Base-by-base conservation (phyloP, 2,888 invertebrate genomes). In the Sarcophaga carnaria region DNA sequence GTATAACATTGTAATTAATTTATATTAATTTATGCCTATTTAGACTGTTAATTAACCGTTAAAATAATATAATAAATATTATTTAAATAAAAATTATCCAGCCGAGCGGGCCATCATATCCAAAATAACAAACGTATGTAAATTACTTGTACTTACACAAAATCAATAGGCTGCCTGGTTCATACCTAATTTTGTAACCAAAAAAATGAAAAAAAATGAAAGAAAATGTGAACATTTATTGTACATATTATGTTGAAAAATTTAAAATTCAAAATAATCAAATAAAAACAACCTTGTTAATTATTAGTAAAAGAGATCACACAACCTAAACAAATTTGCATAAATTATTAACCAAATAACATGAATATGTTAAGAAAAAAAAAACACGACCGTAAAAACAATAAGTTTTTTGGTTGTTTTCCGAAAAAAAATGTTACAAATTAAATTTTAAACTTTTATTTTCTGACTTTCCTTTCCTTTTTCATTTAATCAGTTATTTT, bases 41-140 rank as follows among this genome's bases (percentile, higher is more conserved):
- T 87, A 82, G 76, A 66, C 84, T 86, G 86, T 87, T 88, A 87
- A 88, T 88, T 87, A 88, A 85, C 69, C 78, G 78, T 83, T 87
- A 82, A 85, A 80, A 81, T 87, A 83, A 76, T 70, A 10, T 71
- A 81, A 77, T 86, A 87, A 85, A 77, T 74, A 80, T 78, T 87
- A 84, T 81, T 84, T 84, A 77, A 80, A 80, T 64, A 81, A 78
- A 20, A 37, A 86, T 72, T 71, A 88, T 66, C 37, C 22, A 62
- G 27, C 54, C 45, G 54, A 59, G 27, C 81, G 69, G 1, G 22
- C 64, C 71, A 62, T 37, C 12, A 70, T 20, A 66, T 12, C 10
- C 22, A 17, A 37, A 37, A 37, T 37, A 37, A 37, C 37, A 37
- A 37, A 10, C 37, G 2, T 37, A 37, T 37, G 37, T 37, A 37